Base-by-base conservation (phyloP, 2,888 invertebrate genomes). In the Caenorhabditis imperialis region DNA sequence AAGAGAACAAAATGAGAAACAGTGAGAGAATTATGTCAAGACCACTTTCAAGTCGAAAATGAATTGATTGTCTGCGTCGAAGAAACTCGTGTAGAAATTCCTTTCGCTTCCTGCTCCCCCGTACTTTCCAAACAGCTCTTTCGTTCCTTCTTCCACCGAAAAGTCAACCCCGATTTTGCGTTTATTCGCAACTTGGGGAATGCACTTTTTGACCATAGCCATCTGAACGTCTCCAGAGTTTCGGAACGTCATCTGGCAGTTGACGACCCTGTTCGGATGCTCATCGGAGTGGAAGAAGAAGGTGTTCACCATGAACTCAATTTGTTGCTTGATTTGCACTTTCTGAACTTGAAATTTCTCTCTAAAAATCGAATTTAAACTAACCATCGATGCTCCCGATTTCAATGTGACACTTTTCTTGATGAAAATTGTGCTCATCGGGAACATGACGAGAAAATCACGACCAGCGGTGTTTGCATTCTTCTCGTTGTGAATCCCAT, bases 311-410 rank as follows among this genome's bases (percentile, higher is more conserved):
- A 55, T 40, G 23, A 48, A 55, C 1, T 63, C 63, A 18, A 63
- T 35, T 47, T 63, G 63, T 40, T 63, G 37, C 38, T 63, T 63
- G 8, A 63, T 7, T 48, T 63, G 63, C 0, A 23, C 14, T 25
- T 53, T 63, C 63, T 63, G 48, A 4, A 62, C 40, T n/a, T n/a
- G n/a, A n/a, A n/a, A n/a, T n/a, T n/a, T n/a, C n/a, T n/a, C n/a
- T n/a, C n/a, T n/a, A n/a, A n/a, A n/a, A n/a, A n/a, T n/a, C n/a
- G n/a, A n/a, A n/a, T n/a, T n/a, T n/a, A 16, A 30, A 27, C 44
- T 37, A 27, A 62, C 62, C 25, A 62, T 45, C 5, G 62, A 62
- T 18, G 45, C 16, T 23, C 54, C 47, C 30, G 30, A 30, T 30
- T 30, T 30, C 30, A 10, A 30, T 30, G 30, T 30, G 30, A 30